A percentile compares a stretch with the other conserved stretches of the same genome.
Evolutionary conservation across 2,888 invertebrate species (phyloP).

Genomic region (Caenorhabditis sp.): DNA sequence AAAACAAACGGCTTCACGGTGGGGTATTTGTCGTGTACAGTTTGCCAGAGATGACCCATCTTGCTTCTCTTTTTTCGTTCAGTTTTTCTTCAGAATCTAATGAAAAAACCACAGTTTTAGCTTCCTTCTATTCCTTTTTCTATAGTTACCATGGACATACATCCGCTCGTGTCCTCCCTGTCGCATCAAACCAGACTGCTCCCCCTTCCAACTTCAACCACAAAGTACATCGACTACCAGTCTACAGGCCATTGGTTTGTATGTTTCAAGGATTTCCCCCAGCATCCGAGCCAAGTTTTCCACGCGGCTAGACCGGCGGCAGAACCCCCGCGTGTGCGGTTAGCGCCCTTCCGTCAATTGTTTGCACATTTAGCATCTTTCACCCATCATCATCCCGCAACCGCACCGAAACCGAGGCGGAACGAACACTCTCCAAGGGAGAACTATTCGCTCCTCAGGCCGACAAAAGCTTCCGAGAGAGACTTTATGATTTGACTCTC

Average conservation of each 20-base stretch:
- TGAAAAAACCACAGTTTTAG: too few relatives aligned
- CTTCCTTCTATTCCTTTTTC: too few relatives aligned
- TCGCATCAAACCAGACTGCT: too few relatives aligned
- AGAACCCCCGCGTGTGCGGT: too few relatives aligned
- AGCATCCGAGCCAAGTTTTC: conserved; percentile 30
- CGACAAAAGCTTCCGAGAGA: conserved; percentile 39
- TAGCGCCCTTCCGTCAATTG: conserved; percentile 51
- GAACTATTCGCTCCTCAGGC: conserved; percentile 38
- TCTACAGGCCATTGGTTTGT: conserved; percentile 44
- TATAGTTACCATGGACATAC: too few relatives aligned
- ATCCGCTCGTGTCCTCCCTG: too few relatives aligned
- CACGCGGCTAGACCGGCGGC: conserved; percentile 48
- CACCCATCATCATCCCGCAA: conserved; percentile 47
- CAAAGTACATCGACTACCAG: conserved; percentile 14
- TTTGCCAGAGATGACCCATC: conserved; percentile 16
- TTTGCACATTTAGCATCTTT: conserved; percentile 64
- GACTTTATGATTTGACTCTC: conserved; percentile 39
- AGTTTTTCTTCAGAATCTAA: too few relatives aligned
- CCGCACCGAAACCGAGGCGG: conserved; percentile 22
- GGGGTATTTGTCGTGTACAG: conserved; percentile 47
- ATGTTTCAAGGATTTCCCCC: conserved; percentile 51
- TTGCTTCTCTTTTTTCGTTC: conserved; percentile 5
- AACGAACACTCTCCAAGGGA: conserved; percentile 18
- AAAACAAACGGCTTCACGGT: conserved; percentile 54
- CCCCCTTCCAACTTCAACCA: background rate